Evolutionary conservation across 2,797 vertebrate genomes (phyloP).

Genomic region (Aulostomus chinensis): DNA sequence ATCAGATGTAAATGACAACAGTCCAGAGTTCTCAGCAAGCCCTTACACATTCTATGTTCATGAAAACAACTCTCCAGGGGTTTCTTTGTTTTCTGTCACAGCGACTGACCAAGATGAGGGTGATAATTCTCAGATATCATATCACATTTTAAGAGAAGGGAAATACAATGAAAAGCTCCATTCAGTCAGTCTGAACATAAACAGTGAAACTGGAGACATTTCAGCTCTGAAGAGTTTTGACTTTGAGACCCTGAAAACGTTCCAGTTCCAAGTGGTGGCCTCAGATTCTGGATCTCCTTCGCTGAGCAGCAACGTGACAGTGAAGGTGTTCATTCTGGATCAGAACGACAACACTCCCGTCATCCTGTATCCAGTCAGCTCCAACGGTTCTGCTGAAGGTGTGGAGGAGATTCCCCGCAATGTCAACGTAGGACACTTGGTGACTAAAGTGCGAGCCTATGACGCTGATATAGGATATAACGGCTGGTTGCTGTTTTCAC

Average conservation of each 20-base stretch:
- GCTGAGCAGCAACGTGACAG: no score
- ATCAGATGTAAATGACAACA: constrained; percentile 65
- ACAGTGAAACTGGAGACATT: constrained; percentile 62
- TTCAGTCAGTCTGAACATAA: constrained; percentile 55
- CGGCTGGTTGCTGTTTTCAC: constrained; percentile 28
- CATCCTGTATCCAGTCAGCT: no score
- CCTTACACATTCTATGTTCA: constrained; percentile 65
- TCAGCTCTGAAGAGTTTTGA: constrained; percentile 31
- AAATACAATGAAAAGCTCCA: constrained; percentile 5
- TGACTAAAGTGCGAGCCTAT: constrained; percentile 55
- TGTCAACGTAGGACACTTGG: constrained; percentile 44
- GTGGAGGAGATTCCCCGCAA: no score
- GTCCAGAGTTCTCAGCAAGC: constrained; percentile 46
- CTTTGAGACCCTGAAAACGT: constrained; percentile 40
- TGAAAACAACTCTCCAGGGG: constrained; percentile 61
- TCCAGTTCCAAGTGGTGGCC: no score
- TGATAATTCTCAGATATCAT: constrained; percentile 49
- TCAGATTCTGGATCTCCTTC: no score
- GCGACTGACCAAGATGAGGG: constrained; percentile 58
- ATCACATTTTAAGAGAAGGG: constrained; percentile 37
- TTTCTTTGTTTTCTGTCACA: constrained; percentile 56
- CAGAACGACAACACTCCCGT: no score
- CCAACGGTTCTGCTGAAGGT: no score
- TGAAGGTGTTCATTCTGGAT: no score
- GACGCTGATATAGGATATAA: constrained; percentile 41